Evolutionary conservation across 2,113 vertebrate species (phyloP).

Genomic region (Corythoichthys intestinalis): DNA sequence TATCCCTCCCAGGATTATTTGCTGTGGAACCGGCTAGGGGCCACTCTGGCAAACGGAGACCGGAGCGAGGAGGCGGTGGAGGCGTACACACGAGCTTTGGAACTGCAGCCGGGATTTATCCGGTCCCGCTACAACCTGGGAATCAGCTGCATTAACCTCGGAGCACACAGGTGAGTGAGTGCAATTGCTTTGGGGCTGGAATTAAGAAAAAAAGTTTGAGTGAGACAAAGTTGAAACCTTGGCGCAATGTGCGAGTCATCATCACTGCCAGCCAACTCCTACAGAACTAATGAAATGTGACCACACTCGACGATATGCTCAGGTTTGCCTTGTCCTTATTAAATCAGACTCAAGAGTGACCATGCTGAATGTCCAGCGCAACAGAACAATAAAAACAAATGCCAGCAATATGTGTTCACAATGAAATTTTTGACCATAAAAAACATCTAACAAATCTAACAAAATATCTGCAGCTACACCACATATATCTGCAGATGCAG

Average conservation of each 20-base stretch:
- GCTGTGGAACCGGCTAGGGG: slow-evolving; percentile 95
- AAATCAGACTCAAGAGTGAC: not conserved
- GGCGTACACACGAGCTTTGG: slow-evolving; percentile 87
- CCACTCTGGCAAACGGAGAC: slow-evolving; percentile 93
- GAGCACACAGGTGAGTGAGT: slow-evolving; percentile 86
- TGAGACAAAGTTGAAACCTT: not conserved
- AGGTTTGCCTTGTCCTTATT: not conserved
- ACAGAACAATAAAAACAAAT: not conserved
- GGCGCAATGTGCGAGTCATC: not conserved
- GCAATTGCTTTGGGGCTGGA: not conserved
- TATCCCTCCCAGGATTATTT: slow-evolving; percentile 84
- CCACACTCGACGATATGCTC: not conserved
- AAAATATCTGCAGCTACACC: too few relatives aligned
- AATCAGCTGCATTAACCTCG: slow-evolving; percentile 97
- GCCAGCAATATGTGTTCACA: not conserved
- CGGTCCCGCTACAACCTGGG: slow-evolving; percentile 95
- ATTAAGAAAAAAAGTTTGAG: not conserved
- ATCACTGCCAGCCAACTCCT: not conserved
- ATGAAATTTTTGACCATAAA: not conserved
- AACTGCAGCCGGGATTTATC: slow-evolving; percentile 97
- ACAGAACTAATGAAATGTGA: not conserved
- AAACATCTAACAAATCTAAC: too few relatives aligned
- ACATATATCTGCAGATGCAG: not conserved
- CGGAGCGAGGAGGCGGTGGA: slow-evolving; percentile 94
- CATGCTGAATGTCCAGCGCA: not conserved